These are phyloP conservation scores for Trypoxylon attenuatum DNA, from an alignment of 2,888 invertebrate genomes.

Conservation along the genomic window DNA sequence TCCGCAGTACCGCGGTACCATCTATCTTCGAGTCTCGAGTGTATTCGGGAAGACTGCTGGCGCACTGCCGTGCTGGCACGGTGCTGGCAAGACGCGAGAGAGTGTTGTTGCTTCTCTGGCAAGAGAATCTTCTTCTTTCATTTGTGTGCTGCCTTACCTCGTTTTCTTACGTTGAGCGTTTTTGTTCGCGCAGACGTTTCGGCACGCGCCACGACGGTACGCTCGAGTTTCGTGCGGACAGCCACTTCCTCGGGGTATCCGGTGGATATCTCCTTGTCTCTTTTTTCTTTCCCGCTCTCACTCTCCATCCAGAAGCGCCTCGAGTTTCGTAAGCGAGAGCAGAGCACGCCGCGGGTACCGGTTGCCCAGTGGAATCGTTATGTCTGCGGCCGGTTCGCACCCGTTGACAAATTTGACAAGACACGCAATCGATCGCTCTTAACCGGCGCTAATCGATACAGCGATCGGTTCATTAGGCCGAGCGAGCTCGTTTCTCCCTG, in stretches of 20 bases:
- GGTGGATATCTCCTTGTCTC: background rate
- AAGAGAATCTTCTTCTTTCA: no score
- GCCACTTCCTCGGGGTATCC: background rate
- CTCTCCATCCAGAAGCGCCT: background rate
- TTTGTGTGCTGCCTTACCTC: no score
- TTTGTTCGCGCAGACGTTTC: conserved; percentile 1
- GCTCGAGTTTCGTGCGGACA: conserved; percentile 5
- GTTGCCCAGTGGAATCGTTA: conserved; percentile 41
- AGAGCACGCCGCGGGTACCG: background rate
- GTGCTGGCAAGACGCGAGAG: background rate
- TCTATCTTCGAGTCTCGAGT: conserved; percentile 1
- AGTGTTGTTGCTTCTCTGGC: no score
- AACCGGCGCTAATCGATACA: conserved; percentile 71
- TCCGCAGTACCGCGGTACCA: background rate
- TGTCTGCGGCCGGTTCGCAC: conserved; percentile 59
- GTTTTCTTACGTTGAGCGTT: background rate
- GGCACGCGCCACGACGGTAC: conserved; percentile 19
- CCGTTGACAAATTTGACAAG: conserved; percentile 73
- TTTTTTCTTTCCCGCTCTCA: background rate
- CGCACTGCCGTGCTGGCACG: background rate
- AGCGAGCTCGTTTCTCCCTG: conserved; percentile 58
- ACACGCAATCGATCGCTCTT: conserved; percentile 69
- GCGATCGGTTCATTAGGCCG: conserved; percentile 70
- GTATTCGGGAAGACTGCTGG: background rate
- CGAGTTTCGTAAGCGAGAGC: background rate